Base-by-base conservation (phyloP, 2,113 vertebrate genomes). In the Herpetotheres cachinnans region DNA sequence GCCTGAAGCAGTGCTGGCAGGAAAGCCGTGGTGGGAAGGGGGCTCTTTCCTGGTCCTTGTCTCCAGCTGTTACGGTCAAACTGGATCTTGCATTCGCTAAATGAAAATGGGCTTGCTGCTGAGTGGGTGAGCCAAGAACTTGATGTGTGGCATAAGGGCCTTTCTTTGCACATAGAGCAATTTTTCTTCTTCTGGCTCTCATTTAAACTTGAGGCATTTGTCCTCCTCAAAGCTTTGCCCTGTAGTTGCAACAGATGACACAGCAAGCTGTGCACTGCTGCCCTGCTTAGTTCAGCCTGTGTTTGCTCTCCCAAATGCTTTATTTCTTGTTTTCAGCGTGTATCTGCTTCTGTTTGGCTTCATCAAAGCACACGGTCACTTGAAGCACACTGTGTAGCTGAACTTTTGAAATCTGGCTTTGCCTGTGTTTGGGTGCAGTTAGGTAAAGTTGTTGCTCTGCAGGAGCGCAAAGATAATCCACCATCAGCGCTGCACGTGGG, bases 401-500 rank as follows among this genome's bases (percentile, higher is more conserved):
- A 55, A 59, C 24, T 69, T 46, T 9, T n/a, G 32, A 22, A 21
- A 46, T 50, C 24, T 73, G 63, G 3, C 47, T 91, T 86, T 63
- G 76, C n/a, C 27, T 24, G 0, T 0, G 0, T 82, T 89, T 87
- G 63, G 11, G 32, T 71, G 59, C n/a, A 78, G 34, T 14, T 25
- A 50, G 24, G 30, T 13, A 65, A 77, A 89, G 26, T 6, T 30
- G 16, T 67, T 54, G 14, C 42, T 82, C 11, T 49, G 3, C 29
- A 11, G 49, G 11, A 66, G 7, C 12, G 17, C n/a, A 26, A 50
- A 84, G 76, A 16, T 66, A 88, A 50, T 81, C 70, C 29, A 26
- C 25, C 34, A n/a, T 13, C 40, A 69, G 32, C 0, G 2, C 18
- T 55, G 36, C 10, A 18, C 1, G 0, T 17, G 34, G 49, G 16